phyloP scores from a whole-genome alignment of 2,888 invertebrate genomes.

The Abrostola triplasia region DNA sequence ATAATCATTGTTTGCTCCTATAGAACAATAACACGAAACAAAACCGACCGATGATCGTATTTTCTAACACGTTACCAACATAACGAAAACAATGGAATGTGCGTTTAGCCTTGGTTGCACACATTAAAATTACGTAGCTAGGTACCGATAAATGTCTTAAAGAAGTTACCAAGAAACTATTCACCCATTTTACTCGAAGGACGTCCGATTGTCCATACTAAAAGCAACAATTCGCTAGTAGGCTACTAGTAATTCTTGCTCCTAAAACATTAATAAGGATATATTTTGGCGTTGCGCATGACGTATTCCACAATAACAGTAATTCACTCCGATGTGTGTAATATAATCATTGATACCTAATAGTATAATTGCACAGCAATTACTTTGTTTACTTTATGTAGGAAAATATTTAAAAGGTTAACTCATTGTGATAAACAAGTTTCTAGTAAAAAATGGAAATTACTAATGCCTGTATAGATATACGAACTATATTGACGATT shows the following conservation, averaged over 20 bases:
- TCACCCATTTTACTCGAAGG: not conserved
- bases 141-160: not conserved
- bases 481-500: slow-evolving; percentile 2
- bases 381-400: slow-evolving; percentile 31
- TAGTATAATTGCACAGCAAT: slow-evolving; percentile 30
- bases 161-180: not conserved
- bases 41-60: slow-evolving; percentile 8
- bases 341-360: slow-evolving; percentile 42
- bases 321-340: slow-evolving; percentile 37
- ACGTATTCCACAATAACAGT: slow-evolving; percentile 35
- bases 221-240: slow-evolving; percentile 1
- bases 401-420: slow-evolving; percentile 31
- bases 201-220: not conserved
- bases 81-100: not conserved
- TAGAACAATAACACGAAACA: slow-evolving; percentile 2
- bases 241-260: not conserved
- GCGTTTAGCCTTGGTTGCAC: not conserved
- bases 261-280: slow-evolving; percentile 13
- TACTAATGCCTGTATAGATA: slow-evolving; percentile 2
- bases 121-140: not conserved
- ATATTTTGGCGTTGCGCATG: slow-evolving; percentile 34
- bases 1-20: not conserved
- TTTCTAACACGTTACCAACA: slow-evolving; percentile 27
- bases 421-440: slow-evolving; percentile 12
- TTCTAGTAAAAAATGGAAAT: slow-evolving; percentile 12